Conservation (phyloP, 2,113 vertebrate genomes). For the human (Homo sapiens) region GRCh38 chr2:191104501-191105000, state of each 20-base stretch:
- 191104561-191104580: neutral
- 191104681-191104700: neutral
- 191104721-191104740: neutral
- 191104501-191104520: neutral
- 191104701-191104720: neutral
- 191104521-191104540: neutral
- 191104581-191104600: neutral
- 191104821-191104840: neutral
- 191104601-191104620: neutral
- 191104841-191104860: neutral
- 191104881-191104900: neutral
- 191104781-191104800: neutral
- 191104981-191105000: neutral
- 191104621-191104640: neutral
- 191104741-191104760: neutral
- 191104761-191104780: neutral
- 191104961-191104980: neutral
- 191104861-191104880: neutral
- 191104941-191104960: neutral
- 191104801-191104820: neutral
- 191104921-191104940: neutral
- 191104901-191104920: neutral
- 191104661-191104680: neutral
- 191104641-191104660: neutral
- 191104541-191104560: neutral